phyloP scores from a whole-genome alignment of 2,888 invertebrate species.

The Tenthredo distinguenda region DNA sequence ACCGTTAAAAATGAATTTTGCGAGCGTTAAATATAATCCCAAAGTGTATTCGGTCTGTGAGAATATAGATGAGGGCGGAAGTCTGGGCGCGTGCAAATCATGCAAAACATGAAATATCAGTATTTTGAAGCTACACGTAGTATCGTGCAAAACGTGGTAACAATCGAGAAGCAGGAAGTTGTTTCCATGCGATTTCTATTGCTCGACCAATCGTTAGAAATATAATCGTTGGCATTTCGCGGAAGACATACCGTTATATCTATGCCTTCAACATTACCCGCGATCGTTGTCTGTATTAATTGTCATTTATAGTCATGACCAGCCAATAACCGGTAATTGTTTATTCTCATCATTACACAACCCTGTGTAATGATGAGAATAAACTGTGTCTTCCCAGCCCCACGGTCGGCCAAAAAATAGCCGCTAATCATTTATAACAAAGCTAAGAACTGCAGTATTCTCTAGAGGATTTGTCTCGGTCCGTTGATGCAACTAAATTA shows the following conservation, averaged over 20 bases:
- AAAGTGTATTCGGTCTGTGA: neutral
- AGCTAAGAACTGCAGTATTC: neutral
- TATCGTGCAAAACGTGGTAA: conserved; percentile 17
- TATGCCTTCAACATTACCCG: neutral
- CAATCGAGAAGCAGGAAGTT: conserved; percentile 15
- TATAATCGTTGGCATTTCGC: neutral
- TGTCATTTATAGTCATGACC: neutral
- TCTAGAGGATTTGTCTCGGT: conserved; percentile 12
- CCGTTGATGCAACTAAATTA: conserved; percentile 28
- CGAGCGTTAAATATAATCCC: neutral
- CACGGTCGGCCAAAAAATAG: neutral
- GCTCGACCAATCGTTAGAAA: conserved; percentile 27
- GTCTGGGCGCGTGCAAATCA: neutral
- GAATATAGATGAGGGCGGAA: conserved; percentile 11
- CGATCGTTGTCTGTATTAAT: neutral
- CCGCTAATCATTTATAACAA: neutral
- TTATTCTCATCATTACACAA: neutral
- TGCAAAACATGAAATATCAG: neutral
- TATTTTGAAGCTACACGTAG: conserved; percentile 6
- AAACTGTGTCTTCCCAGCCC: neutral
- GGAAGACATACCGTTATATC: neutral
- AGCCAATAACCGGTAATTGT: neutral
- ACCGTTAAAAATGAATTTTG: neutral
- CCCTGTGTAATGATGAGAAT: neutral
- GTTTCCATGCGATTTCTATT: conserved; percentile 16